Percentiles rank a stretch among this genome's conserved stretches.
These are phyloP conservation scores for Stegostoma tigrinum DNA, from an alignment of 2,113 vertebrate genomes.

Conservation along the genomic window DNA sequence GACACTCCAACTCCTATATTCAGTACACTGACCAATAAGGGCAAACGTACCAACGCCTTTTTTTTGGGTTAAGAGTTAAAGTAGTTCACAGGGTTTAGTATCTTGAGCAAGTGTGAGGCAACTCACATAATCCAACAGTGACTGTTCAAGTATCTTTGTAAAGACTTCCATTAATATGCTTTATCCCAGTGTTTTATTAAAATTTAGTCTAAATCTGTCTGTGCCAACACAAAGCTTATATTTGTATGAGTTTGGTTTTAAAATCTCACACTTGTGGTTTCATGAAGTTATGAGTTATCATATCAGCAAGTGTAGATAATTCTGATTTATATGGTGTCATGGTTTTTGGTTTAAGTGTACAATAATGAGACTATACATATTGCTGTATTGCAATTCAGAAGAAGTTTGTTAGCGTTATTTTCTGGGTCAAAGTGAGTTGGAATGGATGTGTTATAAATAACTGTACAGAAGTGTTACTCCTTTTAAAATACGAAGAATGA, in stretches of 20 bases:
- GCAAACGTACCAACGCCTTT: not conserved
- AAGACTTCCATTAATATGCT: not conserved
- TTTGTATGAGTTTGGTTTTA: not conserved
- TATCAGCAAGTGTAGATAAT: not conserved
- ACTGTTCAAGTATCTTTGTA: not conserved
- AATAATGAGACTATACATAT: not conserved
- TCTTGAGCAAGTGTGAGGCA: not conserved
- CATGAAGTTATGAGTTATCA: not conserved
- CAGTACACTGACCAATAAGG: too few species aligned
- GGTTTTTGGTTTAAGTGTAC: not conserved
- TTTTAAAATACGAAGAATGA: not conserved
- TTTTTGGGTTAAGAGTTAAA: not conserved
- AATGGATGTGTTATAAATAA: not conserved
- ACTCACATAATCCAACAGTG: not conserved
- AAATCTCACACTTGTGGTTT: constrained; percentile 15
- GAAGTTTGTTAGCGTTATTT: not conserved
- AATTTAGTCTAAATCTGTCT: not conserved
- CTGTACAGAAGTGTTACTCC: not conserved
- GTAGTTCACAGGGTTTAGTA: not conserved
- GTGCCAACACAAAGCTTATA: not conserved
- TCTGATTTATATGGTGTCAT: not conserved
- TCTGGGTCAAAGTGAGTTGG: not conserved
- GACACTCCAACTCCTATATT: too few species aligned
- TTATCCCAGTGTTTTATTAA: not conserved
- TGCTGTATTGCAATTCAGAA: not conserved